Percentiles rank a stretch among this genome's conserved stretches.
These are phyloP conservation scores for Spea bombifrons DNA, from an alignment of 2,113 vertebrate species.

Conservation along the genomic window DNA sequence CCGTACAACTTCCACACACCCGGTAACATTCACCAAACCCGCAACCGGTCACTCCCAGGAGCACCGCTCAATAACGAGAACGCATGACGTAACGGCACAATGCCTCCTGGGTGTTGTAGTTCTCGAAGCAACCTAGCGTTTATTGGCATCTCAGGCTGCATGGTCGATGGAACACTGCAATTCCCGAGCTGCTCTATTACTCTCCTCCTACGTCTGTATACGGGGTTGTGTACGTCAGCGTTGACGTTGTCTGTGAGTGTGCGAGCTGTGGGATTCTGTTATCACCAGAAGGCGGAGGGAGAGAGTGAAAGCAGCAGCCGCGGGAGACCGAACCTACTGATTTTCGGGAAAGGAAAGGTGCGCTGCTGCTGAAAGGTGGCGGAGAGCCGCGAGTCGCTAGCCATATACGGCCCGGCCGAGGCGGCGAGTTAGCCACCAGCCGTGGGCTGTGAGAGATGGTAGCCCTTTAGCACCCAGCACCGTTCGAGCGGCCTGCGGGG, in stretches of 20 bases:
- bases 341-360: no score
- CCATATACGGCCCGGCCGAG: no score
- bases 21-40: not conserved
- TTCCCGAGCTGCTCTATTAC: conserved; percentile 2
- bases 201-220: not conserved
- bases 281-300: not conserved
- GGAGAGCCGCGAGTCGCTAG: no score
- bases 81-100: not conserved
- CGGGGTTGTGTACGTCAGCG: not conserved
- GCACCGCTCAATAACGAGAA: not conserved
- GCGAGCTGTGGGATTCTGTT: conserved; percentile 34
- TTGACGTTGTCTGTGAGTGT: conserved; percentile 16
- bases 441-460: no score
- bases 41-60: not conserved
- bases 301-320: no score
- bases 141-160: not conserved
- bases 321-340: no score
- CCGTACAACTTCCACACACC: not conserved
- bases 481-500: no score
- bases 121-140: no score
- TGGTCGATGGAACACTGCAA: not conserved
- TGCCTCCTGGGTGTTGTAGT: conserved; percentile 25
- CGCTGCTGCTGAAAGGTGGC: no score
- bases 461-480: no score
- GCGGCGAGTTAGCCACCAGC: no score